Evolutionary conservation across 2,797 vertebrate genomes (phyloP).

Genomic region (Diceros bicornis): DNA sequence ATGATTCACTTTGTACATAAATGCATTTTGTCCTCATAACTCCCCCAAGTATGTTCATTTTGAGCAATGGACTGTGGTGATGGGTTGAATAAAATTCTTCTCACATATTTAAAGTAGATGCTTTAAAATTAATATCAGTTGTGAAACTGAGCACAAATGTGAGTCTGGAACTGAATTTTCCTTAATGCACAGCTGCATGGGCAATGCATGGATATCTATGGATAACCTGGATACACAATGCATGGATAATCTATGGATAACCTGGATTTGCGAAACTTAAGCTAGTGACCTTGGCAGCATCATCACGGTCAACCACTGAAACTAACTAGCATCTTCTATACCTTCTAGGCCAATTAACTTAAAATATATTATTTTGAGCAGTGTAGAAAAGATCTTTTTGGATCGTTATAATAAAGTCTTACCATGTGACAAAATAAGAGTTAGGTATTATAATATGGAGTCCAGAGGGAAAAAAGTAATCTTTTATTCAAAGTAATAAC

Average conservation of each 20-base stretch:
- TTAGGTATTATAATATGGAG: not conserved
- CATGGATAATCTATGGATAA: not conserved
- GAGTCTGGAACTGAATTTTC: not conserved
- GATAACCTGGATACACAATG: not conserved
- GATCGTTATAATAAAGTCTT: not conserved
- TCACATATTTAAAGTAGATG: not conserved
- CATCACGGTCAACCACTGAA: not conserved
- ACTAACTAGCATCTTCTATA: not conserved
- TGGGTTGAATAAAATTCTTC: not conserved
- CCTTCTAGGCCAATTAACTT: not conserved
- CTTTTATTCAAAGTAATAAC: conserved; percentile 25
- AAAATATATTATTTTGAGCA: conserved; percentile 42
- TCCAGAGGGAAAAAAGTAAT: not conserved
- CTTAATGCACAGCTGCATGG: not conserved
- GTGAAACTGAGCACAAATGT: not conserved
- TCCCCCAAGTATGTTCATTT: not conserved
- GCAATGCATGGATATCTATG: not conserved
- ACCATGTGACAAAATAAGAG: conserved; percentile 21
- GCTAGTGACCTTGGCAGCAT: not conserved
- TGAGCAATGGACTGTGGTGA: not conserved
- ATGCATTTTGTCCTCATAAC: not conserved
- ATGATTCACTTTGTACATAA: not conserved
- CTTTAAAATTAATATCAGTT: not conserved
- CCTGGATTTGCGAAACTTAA: not conserved
- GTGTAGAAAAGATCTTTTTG: not conserved